Base-by-base conservation (phyloP, 2,113 vertebrate genomes). In the Morone chrysops region DNA sequence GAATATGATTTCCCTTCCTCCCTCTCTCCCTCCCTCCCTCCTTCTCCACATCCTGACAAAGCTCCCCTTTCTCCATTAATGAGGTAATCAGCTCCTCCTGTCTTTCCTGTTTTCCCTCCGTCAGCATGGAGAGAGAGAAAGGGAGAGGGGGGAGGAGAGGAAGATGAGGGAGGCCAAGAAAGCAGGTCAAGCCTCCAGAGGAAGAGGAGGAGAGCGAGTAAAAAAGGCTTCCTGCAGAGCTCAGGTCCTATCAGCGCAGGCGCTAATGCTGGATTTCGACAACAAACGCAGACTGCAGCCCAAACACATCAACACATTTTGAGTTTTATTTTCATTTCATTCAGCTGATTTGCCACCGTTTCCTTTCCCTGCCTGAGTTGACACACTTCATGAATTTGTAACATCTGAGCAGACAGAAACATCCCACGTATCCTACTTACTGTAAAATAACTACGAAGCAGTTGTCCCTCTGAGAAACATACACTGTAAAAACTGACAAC, bases 111-210 rank as follows among this genome's bases (percentile, higher is more conserved):
- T 66, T 22, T 54, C 61, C 68, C 69, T 54, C 31, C 16, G 20
- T 85, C 78, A 38, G 18, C 16, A 7, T 6, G 16, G n/a, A 45
- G 60, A 54, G 41, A 67, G 63, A 60, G 41, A 67, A 60, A 60
- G 10, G 10, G 45, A 47, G 45, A 47, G 45, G 63, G 57, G 56
- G 67, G 82, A 66, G 85, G 77, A 69, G 68, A 56, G 43, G 69
- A 59, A 81, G 63, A 86, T 6, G 41, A 68, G 65, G 71, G 78
- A 87, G 85, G 86, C 76, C 62, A 78, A 65, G 78, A 90, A 91
- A 92, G 76, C 87, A 71, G 92, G 92, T 91, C 89, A 90, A 38
- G 85, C 74, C 80, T 83, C 81, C 0, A 79, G 83, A 74, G 73
- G 62, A 65, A 48, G 88, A 75, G 48, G 43, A 41, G 25, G 60